Base-by-base conservation (phyloP, 2,888 invertebrate genomes). In the Eupeodes latifasciatus region DNA sequence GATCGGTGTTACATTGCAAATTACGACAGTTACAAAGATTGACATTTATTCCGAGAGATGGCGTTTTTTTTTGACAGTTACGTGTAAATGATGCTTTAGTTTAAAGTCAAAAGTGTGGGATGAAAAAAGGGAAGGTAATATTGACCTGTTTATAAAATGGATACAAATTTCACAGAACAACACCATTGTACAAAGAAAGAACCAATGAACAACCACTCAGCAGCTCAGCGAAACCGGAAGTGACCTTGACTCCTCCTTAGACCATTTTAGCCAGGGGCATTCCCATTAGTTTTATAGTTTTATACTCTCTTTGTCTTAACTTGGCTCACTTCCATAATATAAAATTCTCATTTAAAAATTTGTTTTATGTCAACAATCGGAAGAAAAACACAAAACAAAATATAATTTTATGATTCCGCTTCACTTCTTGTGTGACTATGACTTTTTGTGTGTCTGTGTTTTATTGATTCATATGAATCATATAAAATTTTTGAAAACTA, bases 41-140 rank as follows among this genome's bases (percentile, higher is more conserved):
- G 82, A n/a, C 40, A 44, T 76, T 81, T 83, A 11, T 72, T 87
- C 83, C 83, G 57, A 81, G 83, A 87, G 83, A 83, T 83, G 80
- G 76, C 80, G 79, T 77, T 82, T 62, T 27, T 5, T 0, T 40
- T 27, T 27, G 53, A 47, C 44, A 62, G 61, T 11, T 74, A 40
- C 7, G 36, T 61, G 12, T 53, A 57, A 4, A 5, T 9, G 5
- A 44, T 57, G 14, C 11, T 7, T n/a, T 14, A 80, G 66, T 71
- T 81, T 81, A 59, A 67, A 62, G 40, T 40, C 6, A 40, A 40
- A 40, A 40, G 40, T 69, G 40, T 59, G 6, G 11, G n/a, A 4
- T 27, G 40, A 34, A 59, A 59, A 59, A 34, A 27, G 27, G 27
- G 2, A 2, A 27, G 27, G 27, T 3, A 27, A 27, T 27, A 27